A percentile compares a stretch with the other conserved stretches of the same genome.
Conservation (phyloP, 2,888 invertebrate genomes). For the Hemistola chrysoprasaria region DNA sequence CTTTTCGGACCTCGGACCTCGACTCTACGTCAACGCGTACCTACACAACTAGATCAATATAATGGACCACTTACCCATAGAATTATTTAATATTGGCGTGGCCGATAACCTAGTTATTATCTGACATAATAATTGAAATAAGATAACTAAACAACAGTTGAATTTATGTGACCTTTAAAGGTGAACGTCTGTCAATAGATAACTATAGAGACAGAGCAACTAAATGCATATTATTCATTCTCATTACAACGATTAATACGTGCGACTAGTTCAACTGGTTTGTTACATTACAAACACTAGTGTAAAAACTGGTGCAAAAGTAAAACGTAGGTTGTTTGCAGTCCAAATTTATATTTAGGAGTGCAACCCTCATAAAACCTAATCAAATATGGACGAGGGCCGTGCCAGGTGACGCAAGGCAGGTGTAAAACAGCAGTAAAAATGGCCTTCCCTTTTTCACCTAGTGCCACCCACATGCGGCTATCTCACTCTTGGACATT, state of each 20-base stretch:
- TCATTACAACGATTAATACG: background rate
- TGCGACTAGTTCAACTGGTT: constrained; percentile 5
- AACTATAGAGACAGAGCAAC: constrained; percentile 23
- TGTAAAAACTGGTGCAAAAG: no score
- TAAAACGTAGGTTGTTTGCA: constrained; percentile 15
- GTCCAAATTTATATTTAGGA: constrained; percentile 55
- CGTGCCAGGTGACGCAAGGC: constrained; percentile 68
- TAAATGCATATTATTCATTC: constrained; percentile 12
- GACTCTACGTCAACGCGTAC: constrained; percentile 16
- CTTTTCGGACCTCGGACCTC: constrained; percentile 25
- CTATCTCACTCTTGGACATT: constrained; percentile 48
- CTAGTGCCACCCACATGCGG: constrained; percentile 27
- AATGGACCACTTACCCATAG: background rate
- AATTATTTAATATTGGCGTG: constrained; percentile 8
- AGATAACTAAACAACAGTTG: constrained; percentile 29
- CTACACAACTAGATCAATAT: background rate
- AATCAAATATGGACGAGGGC: constrained; percentile 73
- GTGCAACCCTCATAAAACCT: constrained; percentile 65
- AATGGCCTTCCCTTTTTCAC: constrained; percentile 56
- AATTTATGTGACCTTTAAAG: constrained; percentile 45
- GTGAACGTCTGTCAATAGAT: constrained; percentile 36
- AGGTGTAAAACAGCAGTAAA: constrained; percentile 59
- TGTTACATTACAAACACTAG: no score
- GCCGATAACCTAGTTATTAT: constrained; percentile 26
- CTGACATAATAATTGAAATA: constrained; percentile 28